A percentile compares a stretch with the other conserved stretches of the same genome.
Conservation (phyloP, 2,797 vertebrate genomes). For the Coranthus polyacanthus region DNA sequence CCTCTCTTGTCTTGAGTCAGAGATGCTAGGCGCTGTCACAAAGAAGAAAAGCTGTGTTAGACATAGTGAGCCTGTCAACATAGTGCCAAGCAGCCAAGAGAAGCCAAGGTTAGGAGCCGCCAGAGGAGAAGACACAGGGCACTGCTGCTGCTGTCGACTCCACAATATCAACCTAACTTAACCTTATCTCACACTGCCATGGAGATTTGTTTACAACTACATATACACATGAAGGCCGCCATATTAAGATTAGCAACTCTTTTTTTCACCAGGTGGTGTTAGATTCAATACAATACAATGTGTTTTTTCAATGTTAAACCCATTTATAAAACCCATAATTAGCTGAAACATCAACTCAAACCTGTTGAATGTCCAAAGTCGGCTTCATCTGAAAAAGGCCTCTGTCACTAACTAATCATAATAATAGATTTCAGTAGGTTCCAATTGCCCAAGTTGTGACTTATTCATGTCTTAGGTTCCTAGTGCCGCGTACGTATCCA, state of each 20-base stretch:
- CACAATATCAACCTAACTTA: slow-evolving; percentile 45
- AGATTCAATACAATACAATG: too few relatives aligned
- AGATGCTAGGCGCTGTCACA: slow-evolving; percentile 64
- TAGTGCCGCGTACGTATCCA: too few relatives aligned
- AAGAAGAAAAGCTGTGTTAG: slow-evolving; percentile 60
- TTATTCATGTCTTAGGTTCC: too few relatives aligned
- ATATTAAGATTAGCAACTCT: slow-evolving; percentile 7
- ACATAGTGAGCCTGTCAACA: slow-evolving; percentile 68
- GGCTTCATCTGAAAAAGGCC: too few relatives aligned
- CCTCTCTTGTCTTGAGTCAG: slow-evolving; percentile 59
- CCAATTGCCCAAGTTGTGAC: too few relatives aligned
- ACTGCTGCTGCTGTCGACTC: slow-evolving; percentile 48
- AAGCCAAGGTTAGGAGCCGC: slow-evolving; percentile 72
- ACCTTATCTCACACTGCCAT: slow-evolving; percentile 13
- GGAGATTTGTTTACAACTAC: slow-evolving; percentile 21
- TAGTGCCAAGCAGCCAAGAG: slow-evolving; percentile 55
- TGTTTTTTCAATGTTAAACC: too few relatives aligned
- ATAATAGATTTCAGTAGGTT: too few relatives aligned
- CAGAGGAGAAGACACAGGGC: slow-evolving; percentile 50
- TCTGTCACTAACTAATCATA: too few relatives aligned
- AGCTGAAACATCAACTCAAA: too few relatives aligned
- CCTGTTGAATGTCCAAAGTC: too few relatives aligned
- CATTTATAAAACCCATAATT: too few relatives aligned
- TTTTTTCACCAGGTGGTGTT: too few relatives aligned
- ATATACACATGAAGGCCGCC: not conserved